Conservation (phyloP, 2,888 invertebrate genomes). For the Drosophila leonis region DNA sequence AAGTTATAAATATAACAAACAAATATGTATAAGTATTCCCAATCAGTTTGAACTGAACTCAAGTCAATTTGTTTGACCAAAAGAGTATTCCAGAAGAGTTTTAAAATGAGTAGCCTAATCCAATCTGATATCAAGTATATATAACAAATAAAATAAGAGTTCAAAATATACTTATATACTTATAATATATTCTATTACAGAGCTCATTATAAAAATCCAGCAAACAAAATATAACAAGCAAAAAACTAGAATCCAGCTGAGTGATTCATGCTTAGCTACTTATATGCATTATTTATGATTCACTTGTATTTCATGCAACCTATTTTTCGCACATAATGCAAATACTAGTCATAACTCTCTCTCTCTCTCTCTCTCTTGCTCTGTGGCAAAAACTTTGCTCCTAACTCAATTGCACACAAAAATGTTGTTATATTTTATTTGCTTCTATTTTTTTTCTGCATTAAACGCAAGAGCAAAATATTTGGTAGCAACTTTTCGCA, state of each 20-base stretch:
- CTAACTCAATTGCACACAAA: conserved; percentile 43
- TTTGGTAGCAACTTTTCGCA: conserved; percentile 48
- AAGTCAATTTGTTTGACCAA: too few relatives aligned
- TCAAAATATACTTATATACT: background rate
- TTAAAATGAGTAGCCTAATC: background rate
- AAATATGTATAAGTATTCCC: too few relatives aligned
- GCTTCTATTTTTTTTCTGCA: background rate
- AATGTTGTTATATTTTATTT: conserved; percentile 48
- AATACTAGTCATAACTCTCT: conserved; percentile 24
- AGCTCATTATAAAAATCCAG: conserved; percentile 4
- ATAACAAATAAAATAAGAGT: too few relatives aligned
- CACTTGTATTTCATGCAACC: conserved; percentile 17
- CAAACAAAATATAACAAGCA: conserved; percentile 1
- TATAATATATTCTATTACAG: background rate
- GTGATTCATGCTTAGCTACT: conserved; percentile 39
- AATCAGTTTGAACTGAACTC: too few relatives aligned
- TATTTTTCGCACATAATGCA: conserved; percentile 28
- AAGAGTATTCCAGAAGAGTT: too few relatives aligned
- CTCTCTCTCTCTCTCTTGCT: background rate
- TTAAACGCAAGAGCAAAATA: conserved; percentile 31
- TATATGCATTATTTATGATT: conserved; percentile 30
- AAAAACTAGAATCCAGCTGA: conserved; percentile 17
- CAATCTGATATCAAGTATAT: background rate
- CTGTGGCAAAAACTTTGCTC: conserved; percentile 13
- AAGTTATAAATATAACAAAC: too few relatives aligned